Base-by-base conservation (phyloP, 2,888 invertebrate species). In the Hirudinaria manillensis region DNA sequence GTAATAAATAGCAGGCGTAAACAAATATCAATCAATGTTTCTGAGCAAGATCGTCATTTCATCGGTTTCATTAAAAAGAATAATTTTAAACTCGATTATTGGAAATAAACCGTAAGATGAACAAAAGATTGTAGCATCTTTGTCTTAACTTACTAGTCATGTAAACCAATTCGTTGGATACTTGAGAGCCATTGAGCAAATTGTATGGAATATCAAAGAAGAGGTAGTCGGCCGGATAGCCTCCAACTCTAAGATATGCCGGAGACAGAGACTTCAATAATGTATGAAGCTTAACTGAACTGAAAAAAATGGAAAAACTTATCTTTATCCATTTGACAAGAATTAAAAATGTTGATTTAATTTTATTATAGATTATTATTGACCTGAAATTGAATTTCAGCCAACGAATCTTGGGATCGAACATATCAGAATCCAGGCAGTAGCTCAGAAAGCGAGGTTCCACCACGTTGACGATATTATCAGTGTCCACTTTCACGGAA, bases 161-260 rank as follows among this genome's bases (percentile, higher is more conserved):
- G 65, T 51, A 32, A 45, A 74, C 32, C 19, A 76, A 55, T 27
- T 34, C 4, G 27, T 72, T 61, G 19, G 29, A 21, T 27, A 76
- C 38, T 21, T 38, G 55, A 24, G 70, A 29, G 7, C 29, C 36
- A 27, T 74, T 65, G 38, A 76, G 7, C 16, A 24, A 38, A 24
- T 53, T 16, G 24, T 65, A 3, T n/a, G 71, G 72, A 34, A 66
- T 34, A 45, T 77, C 70, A 36, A 78, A 78, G 55, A 77, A 70
- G 19, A 74, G 55, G 72, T 68, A 76, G 53, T 78, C 78, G n/a
- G 79, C 79, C 19, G 76, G 73, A 67, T 70, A 68, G 21, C 79
- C 79, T 32, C 79, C 79, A 29, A 79, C 56, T 13, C 79, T 68
- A 34, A 79, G 68, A 34, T 78, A 72, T 24, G 77, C 76, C 13